Percentiles rank a stretch among this genome's conserved stretches.
Evolutionary conservation across 2,888 invertebrate species (phyloP).

Genomic region (Torymus tubicola): DNA sequence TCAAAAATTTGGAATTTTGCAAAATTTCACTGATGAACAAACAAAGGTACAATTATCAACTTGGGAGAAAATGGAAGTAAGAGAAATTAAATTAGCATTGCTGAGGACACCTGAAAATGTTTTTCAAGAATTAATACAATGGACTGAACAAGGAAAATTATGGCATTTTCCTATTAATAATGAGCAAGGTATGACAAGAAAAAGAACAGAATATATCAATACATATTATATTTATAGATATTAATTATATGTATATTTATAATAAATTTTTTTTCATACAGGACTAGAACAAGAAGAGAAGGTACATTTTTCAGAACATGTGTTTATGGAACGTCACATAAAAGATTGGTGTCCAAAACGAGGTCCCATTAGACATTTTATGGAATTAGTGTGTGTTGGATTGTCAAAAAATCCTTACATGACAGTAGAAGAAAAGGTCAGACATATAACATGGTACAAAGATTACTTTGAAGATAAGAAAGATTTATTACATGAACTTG

Average conservation of each 20-base stretch:
- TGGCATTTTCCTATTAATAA: slow-evolving; percentile 99
- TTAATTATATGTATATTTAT: slow-evolving; percentile 1
- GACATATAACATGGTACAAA: slow-evolving; percentile 94
- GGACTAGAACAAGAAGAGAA: slow-evolving; percentile 82
- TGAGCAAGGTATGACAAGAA: slow-evolving; percentile 86
- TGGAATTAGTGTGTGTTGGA: slow-evolving; percentile 96
- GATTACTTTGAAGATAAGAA: slow-evolving; percentile 92
- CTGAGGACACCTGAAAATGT: slow-evolving; percentile 89
- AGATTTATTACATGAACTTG: slow-evolving; percentile 83
- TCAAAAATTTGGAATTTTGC: slow-evolving; percentile 31
- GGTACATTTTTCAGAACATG: slow-evolving; percentile 93
- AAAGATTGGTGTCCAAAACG: slow-evolving; percentile 92
- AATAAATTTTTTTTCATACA: slow-evolving; percentile 67
- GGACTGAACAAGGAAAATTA: slow-evolving; percentile 96
- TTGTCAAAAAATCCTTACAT: slow-evolving; percentile 96
- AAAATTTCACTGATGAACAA: slow-evolving; percentile 24
- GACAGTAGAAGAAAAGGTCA: slow-evolving; percentile 90
- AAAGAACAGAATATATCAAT: not conserved
- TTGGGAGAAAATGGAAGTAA: slow-evolving; percentile 83
- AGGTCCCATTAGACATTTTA: slow-evolving; percentile 96
- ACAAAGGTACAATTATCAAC: slow-evolving; percentile 77
- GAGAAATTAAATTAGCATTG: slow-evolving; percentile 83
- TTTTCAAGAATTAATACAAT: slow-evolving; percentile 94
- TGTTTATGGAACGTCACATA: slow-evolving; percentile 92
- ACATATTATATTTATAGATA: not conserved